Conservation (phyloP, 2,797 vertebrate genomes). For the Myotis planiceps region DNA sequence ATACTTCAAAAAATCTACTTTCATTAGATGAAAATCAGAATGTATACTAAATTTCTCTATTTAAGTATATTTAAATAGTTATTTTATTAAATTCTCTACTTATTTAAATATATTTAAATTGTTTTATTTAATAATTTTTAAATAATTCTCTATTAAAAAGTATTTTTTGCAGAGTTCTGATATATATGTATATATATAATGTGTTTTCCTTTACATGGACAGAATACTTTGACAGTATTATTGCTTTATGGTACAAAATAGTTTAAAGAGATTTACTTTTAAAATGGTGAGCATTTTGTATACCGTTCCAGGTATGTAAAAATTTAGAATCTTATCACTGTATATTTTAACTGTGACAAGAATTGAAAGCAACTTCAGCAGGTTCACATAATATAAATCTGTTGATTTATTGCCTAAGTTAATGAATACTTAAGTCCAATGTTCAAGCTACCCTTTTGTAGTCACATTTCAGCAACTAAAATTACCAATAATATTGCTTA, state of each 20-base stretch:
- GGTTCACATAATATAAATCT: background rate
- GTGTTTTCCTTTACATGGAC: background rate
- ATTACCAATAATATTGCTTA: background rate
- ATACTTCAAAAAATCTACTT: background rate
- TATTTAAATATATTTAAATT: too few relatives aligned
- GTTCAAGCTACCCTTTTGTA: background rate
- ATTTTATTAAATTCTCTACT: too few relatives aligned
- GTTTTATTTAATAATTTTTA: too few relatives aligned
- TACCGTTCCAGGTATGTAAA: background rate
- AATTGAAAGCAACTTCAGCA: background rate
- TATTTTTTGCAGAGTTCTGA: constrained; percentile 14
- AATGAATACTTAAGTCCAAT: background rate
- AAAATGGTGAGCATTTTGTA: constrained; percentile 8
- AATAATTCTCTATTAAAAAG: background rate
- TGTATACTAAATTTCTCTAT: background rate
- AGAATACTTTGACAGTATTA: background rate
- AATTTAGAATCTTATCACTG: background rate
- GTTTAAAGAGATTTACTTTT: background rate
- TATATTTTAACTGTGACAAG: background rate
- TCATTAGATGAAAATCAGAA: constrained; percentile 12
- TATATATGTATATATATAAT: background rate
- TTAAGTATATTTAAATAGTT: background rate
- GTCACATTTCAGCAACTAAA: constrained; percentile 27
- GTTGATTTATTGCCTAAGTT: background rate
- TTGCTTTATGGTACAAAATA: constrained; percentile 28